Percentiles rank a stretch among this genome's conserved stretches.
These are phyloP conservation scores for Sinella curviseta DNA, from an alignment of 1,140 invertebrate species.

Conservation along the genomic window DNA sequence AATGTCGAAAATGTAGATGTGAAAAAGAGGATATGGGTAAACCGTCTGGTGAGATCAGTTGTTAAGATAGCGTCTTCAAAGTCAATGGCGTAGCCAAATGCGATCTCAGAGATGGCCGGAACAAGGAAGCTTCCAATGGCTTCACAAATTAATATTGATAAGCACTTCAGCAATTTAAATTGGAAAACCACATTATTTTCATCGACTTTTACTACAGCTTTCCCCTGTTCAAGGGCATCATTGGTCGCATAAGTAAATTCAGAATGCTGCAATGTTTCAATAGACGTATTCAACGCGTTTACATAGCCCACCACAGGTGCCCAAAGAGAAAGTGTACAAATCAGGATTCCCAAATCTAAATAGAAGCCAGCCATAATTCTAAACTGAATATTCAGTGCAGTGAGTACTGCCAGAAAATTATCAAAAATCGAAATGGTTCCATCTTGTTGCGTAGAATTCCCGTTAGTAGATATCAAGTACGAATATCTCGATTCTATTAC, in stretches of 20 bases:
- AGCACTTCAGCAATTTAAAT: neutral
- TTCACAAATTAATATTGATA: neutral
- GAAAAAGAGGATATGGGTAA: neutral
- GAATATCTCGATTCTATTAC: neutral
- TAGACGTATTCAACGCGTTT: neutral
- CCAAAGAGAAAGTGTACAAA: slow-evolving; percentile 6
- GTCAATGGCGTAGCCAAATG: neutral
- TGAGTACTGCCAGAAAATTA: neutral
- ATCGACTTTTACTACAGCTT: neutral
- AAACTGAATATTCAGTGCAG: neutral
- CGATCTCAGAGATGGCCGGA: neutral
- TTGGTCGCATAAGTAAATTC: neutral
- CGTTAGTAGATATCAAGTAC: neutral
- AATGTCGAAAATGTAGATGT: neutral
- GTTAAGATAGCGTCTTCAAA: neutral
- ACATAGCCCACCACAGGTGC: neutral
- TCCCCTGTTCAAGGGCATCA: neutral
- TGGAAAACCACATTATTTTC: neutral
- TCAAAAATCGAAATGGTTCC: neutral
- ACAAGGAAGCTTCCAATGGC: neutral
- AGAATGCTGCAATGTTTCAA: neutral
- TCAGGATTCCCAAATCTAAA: neutral
- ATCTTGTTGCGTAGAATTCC: neutral
- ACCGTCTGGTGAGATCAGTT: neutral
- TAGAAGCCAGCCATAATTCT: neutral